Evolutionary conservation across 2,888 invertebrate species (phyloP).

Genomic region (Drosophila cyrtoloma): DNA sequence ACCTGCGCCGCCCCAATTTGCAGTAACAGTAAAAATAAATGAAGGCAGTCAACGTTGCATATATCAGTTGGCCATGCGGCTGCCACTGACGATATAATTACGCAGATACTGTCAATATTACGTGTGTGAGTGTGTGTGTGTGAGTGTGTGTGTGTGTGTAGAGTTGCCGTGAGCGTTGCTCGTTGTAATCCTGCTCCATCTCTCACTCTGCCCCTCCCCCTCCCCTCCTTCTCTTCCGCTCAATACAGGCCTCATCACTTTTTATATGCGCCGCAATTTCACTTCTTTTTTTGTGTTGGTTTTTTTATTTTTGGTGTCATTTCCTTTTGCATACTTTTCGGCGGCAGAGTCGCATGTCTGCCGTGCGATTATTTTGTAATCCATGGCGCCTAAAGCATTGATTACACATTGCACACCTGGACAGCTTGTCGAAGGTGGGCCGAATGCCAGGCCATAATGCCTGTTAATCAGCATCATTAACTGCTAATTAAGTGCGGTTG

Average conservation of each 20-base stretch:
- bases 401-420: slow-evolving; percentile 67
- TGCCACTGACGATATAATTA: slow-evolving; percentile 81
- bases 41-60: slow-evolving; percentile 82
- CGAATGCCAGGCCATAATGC: slow-evolving; percentile 66
- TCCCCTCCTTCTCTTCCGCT: not conserved
- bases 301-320: slow-evolving; percentile 27
- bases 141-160: not conserved
- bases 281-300: slow-evolving; percentile 53
- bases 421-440: slow-evolving; percentile 14
- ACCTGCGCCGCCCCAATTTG: slow-evolving; percentile 65
- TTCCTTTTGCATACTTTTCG: slow-evolving; percentile 76
- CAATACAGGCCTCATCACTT: slow-evolving; percentile 57
- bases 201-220: not conserved
- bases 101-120: slow-evolving; percentile 82
- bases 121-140: slow-evolving; percentile 19
- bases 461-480: slow-evolving; percentile 82
- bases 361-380: slow-evolving; percentile 76
- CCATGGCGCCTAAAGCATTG: slow-evolving; percentile 76
- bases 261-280: slow-evolving; percentile 65
- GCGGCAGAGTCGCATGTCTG: slow-evolving; percentile 44
- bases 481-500: slow-evolving; percentile 83
- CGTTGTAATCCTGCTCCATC: slow-evolving; percentile 35
- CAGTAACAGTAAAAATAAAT: slow-evolving; percentile 83
- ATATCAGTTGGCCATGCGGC: slow-evolving; percentile 68
- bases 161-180: slow-evolving; percentile 35